Percentiles rank a stretch among this genome's conserved stretches.
These are phyloP conservation scores for Pasiphila rectangulata DNA, from an alignment of 2,888 invertebrate genomes.

Conservation along the genomic window DNA sequence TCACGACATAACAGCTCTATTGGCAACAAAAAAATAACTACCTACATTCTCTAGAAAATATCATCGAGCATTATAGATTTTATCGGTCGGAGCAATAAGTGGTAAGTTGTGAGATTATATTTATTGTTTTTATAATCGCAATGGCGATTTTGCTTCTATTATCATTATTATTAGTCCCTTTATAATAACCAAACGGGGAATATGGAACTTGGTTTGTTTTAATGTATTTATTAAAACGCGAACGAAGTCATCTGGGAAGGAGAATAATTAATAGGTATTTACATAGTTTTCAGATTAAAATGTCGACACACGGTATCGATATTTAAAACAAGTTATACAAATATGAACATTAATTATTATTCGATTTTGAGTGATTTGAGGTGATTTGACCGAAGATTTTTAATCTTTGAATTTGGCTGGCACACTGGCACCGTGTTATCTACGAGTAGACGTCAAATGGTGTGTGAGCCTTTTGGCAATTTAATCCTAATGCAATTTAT, in stretches of 20 bases:
- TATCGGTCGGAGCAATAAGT: constrained; percentile 9
- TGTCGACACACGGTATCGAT: too few relatives aligned
- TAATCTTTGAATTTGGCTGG: neutral
- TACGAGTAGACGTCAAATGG: neutral
- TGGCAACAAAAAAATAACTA: too few relatives aligned
- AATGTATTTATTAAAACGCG: too few relatives aligned
- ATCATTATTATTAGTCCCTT: too few relatives aligned
- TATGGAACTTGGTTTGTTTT: too few relatives aligned
- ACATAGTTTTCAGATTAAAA: too few relatives aligned
- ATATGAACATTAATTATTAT: neutral
- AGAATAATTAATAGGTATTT: too few relatives aligned
- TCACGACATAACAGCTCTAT: constrained; percentile 19
- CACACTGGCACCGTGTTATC: neutral
- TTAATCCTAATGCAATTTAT: neutral
- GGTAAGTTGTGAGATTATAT: too few relatives aligned
- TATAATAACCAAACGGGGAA: too few relatives aligned
- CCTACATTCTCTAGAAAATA: constrained; percentile 4
- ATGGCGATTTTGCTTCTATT: too few relatives aligned
- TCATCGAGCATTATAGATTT: constrained; percentile 11
- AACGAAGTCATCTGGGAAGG: too few relatives aligned
- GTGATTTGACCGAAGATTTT: neutral
- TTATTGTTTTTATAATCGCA: too few relatives aligned
- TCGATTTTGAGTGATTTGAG: neutral
- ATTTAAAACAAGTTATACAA: constrained; percentile 8
- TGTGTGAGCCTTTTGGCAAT: neutral